A percentile compares a stretch with the other conserved stretches of the same genome.
phyloP scores from a whole-genome alignment of 2,113 vertebrate species.

The Cyphomyrus discorhynchus region DNA sequence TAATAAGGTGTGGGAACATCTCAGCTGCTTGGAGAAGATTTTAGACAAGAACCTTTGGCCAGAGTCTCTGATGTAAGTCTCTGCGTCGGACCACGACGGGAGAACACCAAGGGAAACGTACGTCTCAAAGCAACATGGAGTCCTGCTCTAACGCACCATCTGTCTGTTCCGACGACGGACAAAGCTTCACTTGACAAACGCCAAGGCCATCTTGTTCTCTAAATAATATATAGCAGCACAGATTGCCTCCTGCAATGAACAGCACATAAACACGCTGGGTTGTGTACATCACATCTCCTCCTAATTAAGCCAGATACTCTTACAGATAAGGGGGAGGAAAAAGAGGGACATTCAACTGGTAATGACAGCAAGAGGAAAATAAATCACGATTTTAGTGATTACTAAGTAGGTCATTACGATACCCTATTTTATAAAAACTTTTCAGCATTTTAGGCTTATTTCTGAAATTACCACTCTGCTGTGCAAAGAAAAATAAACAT shows the following conservation, averaged over 20 bases:
- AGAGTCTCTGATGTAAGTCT: neutral
- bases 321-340: neutral
- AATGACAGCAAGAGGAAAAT: neutral
- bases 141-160: neutral
- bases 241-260: neutral
- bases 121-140: neutral
- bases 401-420: neutral
- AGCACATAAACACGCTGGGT: neutral
- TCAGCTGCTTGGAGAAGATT: neutral
- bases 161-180: constrained; percentile 7
- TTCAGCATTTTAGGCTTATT: neutral
- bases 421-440: neutral
- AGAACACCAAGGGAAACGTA: neutral
- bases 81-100: neutral
- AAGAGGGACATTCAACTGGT: neutral
- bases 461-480: neutral
- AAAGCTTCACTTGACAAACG: constrained; percentile 23
- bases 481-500: neutral
- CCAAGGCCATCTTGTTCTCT: constrained; percentile 18
- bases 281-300: constrained; percentile 8
- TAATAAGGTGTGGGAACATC: neutral
- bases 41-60: neutral
- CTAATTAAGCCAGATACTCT: neutral
- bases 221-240: constrained; percentile 16
- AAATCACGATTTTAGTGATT: neutral